These are phyloP conservation scores for Anticlea derivata DNA, from an alignment of 2,888 invertebrate genomes.

Conservation along the genomic window DNA sequence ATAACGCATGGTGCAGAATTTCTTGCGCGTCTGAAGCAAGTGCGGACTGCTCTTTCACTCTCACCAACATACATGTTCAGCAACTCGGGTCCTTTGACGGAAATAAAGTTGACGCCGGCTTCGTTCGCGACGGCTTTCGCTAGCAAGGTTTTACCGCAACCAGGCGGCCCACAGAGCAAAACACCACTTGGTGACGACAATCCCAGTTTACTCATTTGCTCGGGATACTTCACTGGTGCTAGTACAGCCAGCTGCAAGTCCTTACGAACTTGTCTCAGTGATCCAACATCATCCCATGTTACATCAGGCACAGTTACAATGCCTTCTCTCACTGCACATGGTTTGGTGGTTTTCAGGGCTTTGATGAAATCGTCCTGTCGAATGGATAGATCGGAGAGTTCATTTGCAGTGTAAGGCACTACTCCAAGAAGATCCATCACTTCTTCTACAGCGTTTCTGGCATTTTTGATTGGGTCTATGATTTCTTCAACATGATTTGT, in stretches of 20 bases:
- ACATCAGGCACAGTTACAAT: constrained; percentile 99
- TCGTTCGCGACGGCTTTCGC: constrained; percentile 99
- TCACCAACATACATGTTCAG: constrained; percentile 99
- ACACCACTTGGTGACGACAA: constrained; percentile 94
- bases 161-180: constrained; percentile 97
- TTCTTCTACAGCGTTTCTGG: constrained; percentile 68
- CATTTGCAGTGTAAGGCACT: constrained; percentile 84
- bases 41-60: constrained; percentile 98
- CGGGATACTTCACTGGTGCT: constrained; percentile 95
- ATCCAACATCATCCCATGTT: constrained; percentile 98
- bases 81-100: constrained; percentile 99
- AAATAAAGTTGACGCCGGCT: constrained; percentile 99
- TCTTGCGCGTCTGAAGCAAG: constrained; percentile 96
- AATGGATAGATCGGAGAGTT: constrained; percentile 86
- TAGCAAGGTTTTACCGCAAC: constrained; percentile 97
- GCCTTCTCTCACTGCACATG: constrained; percentile 97
- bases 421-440: constrained; percentile 87
- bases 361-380: constrained; percentile 89
- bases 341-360: constrained; percentile 93
- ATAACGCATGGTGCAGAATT: constrained; percentile 99
- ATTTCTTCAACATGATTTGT: constrained; percentile 38
- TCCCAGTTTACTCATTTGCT: constrained; percentile 90
- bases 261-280: constrained; percentile 92
- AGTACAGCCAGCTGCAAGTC: constrained; percentile 96
- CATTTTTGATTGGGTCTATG: constrained; percentile 38